Percentiles rank a stretch among this genome's conserved stretches.
Evolutionary conservation across 2,888 invertebrate genomes (phyloP).

Genomic region (Oscheius onirici): DNA sequence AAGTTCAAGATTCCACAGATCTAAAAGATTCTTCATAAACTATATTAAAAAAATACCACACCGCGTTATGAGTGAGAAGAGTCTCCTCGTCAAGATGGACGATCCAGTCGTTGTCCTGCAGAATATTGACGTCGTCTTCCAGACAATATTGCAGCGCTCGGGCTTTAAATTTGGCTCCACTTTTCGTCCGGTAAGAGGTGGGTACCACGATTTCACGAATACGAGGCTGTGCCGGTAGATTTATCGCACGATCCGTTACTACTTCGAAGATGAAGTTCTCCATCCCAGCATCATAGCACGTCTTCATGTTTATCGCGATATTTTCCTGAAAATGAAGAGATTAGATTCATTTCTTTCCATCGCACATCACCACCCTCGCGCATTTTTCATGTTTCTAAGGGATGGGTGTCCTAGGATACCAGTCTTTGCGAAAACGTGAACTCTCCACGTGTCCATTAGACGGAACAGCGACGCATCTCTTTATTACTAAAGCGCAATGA

Average conservation of each 20-base stretch:
- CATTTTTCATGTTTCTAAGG: no score
- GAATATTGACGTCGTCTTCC: conserved; percentile 85
- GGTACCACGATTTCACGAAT: conserved; percentile 87
- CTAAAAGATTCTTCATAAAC: conserved; percentile 35
- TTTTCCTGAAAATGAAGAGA: conserved; percentile 62
- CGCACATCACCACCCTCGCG: no score
- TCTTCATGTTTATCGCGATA: conserved; percentile 66
- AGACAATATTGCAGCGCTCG: conserved; percentile 93
- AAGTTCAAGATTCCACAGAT: conserved; percentile 83
- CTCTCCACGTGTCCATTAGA: no score
- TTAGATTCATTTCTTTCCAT: conserved; percentile 1
- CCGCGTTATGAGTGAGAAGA: conserved; percentile 88
- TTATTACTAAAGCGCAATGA: no score
- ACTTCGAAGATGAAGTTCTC: conserved; percentile 94
- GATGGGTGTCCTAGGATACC: no score
- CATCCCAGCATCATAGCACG: conserved; percentile 82
- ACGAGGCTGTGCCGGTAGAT: conserved; percentile 78
- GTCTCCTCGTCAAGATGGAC: conserved; percentile 94
- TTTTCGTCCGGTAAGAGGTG: conserved; percentile 78
- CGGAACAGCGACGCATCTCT: no score
- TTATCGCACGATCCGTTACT: conserved; percentile 83
- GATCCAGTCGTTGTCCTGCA: conserved; percentile 87
- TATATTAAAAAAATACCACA: conserved; percentile 71
- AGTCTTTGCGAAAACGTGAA: no score
- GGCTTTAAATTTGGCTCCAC: conserved; percentile 91